Percentiles rank a stretch among this genome's conserved stretches.
Evolutionary conservation across 2,797 vertebrate genomes (phyloP).

Genomic region (Anguilla obscura): DNA sequence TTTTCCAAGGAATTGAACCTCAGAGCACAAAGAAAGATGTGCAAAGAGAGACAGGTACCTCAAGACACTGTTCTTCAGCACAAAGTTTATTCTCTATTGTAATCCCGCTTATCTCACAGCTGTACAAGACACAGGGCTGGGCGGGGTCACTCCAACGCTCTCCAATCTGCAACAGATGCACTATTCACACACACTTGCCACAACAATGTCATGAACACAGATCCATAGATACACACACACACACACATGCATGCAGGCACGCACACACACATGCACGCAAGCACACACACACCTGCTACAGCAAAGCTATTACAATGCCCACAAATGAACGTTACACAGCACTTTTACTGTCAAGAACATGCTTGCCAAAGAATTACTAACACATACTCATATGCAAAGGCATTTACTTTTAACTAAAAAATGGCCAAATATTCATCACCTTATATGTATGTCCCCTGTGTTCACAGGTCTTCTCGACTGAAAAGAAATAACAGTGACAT

Average conservation of each 20-base stretch:
- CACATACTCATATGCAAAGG: background rate
- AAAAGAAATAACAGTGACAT: conserved; percentile 38
- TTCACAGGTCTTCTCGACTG: conserved; percentile 67
- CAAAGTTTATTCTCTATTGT: conserved; percentile 54
- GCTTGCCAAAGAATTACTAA: background rate
- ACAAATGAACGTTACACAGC: background rate
- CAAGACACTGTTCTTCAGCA: conserved; percentile 50
- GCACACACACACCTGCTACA: background rate
- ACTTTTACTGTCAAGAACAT: background rate
- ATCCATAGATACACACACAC: no score
- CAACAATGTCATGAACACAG: background rate
- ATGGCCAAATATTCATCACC: conserved; percentile 47
- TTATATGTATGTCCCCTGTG: conserved; percentile 54
- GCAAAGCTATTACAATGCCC: background rate
- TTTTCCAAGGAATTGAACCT: background rate
- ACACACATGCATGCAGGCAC: no score
- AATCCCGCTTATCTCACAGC: conserved; percentile 56
- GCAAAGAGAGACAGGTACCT: conserved; percentile 51
- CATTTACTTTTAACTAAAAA: background rate
- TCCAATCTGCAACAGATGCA: conserved; percentile 56
- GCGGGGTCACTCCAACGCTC: conserved; percentile 59
- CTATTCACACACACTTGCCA: background rate
- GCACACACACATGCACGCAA: no score
- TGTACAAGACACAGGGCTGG: conserved; percentile 56
- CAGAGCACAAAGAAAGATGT: background rate